Base-by-base conservation (phyloP, 1,140 invertebrate species). In the Penaeus vannamei region DNA sequence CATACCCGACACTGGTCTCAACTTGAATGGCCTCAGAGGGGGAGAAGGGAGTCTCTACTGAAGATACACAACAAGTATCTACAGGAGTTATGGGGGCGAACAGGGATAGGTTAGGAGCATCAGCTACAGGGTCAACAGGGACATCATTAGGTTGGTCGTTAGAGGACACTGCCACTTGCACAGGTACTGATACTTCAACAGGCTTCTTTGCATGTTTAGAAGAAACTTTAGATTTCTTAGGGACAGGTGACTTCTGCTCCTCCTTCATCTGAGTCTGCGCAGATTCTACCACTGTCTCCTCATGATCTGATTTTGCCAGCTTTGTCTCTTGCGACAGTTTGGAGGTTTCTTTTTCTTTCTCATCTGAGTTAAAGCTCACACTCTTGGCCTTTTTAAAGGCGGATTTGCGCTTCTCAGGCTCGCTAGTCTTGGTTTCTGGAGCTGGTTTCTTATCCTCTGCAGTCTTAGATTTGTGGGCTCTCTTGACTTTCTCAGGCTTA, bases 121-220 rank as follows among this genome's bases (percentile, higher is more conserved):
- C 36, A 69, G 26, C n/a, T 83, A 72, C 22, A 69, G 53, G 79
- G 76, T 64, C 29, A 82, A 61, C 29, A 85, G 79, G 64, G 59
- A 46, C 46, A 53, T 32, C 77, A 69, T 86, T 81, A 86, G 64
- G 79, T 61, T 32, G 26, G 14, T 90, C 29, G 61, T 85, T 85
- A 82, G 62, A 90, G 84, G 77, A 61, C 14, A 29, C 77, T 82
- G 88, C 88, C 88, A 90, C 88, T 81, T 90, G 83, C 88, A 85
- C 88, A 90, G 88, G 84, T 85, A 85, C 88, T 85, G 88, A 85
- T 90, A 85, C 82, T 53, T n/a, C 88, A 72, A 90, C 88, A 85
- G 84, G 88, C 72, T 81, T 64, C 61, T 64, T 59, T 66, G 82
- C 36, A 89, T 42, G 82, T 32, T 84, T 62, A 42, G 66, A 23